Conservation (phyloP, 2,797 vertebrate species). For the Tadarida brasiliensis region DNA sequence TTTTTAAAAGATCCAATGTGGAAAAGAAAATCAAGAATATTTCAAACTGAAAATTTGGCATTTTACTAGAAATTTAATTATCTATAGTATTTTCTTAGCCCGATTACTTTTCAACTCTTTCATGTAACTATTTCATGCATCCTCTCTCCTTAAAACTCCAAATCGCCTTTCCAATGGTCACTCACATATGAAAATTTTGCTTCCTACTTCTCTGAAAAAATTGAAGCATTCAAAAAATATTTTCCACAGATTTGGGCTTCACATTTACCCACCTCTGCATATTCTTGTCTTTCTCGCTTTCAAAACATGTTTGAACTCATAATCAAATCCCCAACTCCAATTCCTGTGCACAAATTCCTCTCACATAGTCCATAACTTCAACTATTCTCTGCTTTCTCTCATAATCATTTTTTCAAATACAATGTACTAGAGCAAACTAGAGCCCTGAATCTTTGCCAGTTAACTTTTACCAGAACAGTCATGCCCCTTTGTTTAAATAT, state of each 20-base stretch:
- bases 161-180: not conserved
- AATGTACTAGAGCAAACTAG: not conserved
- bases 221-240: not conserved
- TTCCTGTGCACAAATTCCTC: not conserved
- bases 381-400: not conserved
- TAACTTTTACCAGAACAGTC: not conserved
- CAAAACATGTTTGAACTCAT: not conserved
- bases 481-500: not conserved
- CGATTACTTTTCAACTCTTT: not conserved
- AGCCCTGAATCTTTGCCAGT: not conserved
- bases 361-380: not conserved
- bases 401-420: not conserved
- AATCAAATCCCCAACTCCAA: not conserved
- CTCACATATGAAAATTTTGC: not conserved
- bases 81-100: not conserved
- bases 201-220: constrained; percentile 44
- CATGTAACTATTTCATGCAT: not conserved
- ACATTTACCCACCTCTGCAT: not conserved
- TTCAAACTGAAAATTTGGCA: not conserved
- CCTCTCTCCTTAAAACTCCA: not conserved
- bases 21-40: not conserved
- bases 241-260: not conserved
- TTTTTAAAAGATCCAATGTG: constrained; percentile 32
- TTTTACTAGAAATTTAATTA: not conserved
- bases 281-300: not conserved